phyloP scores from a whole-genome alignment of 2,113 vertebrate genomes.

The Chitala chitala region DNA sequence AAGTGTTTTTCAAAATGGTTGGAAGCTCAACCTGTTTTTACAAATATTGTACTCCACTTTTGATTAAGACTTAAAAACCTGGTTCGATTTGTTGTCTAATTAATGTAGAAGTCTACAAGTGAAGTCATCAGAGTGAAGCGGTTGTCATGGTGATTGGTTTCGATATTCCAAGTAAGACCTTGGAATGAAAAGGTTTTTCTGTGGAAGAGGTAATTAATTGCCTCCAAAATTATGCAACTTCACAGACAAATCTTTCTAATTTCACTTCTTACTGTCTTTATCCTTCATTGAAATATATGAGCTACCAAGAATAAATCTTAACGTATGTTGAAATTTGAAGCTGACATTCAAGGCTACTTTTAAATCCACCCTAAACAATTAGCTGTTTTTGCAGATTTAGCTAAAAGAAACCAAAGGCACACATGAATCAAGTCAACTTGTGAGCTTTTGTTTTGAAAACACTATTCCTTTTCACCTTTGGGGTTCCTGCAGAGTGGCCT shows the following conservation, averaged over 20 bases:
- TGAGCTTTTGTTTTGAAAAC: background rate
- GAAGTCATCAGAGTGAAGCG: background rate
- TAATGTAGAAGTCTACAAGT: background rate
- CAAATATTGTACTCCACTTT: too few relatives aligned
- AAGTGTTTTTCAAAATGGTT: too few relatives aligned
- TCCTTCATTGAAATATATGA: background rate
- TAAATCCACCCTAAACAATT: too few relatives aligned
- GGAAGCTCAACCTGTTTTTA: too few relatives aligned
- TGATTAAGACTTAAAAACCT: too few relatives aligned
- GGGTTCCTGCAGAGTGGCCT: background rate
- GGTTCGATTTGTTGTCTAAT: conserved; percentile 1
- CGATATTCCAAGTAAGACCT: background rate
- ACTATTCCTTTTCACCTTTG: background rate
- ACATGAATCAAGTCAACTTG: background rate
- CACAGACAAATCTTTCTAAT: background rate
- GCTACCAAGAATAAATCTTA: background rate
- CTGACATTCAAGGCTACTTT: too few relatives aligned
- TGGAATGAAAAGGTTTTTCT: background rate
- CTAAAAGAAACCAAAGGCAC: background rate
- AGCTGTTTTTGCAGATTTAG: too few relatives aligned
- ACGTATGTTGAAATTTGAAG: background rate
- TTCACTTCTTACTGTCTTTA: background rate
- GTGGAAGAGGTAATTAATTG: background rate
- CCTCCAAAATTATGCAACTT: background rate
- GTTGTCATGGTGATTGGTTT: conserved; percentile 13